A percentile compares a stretch with the other conserved stretches of the same genome.
Evolutionary conservation across 2,888 invertebrate species (phyloP).

Genomic region (Cephalotes varians): DNA sequence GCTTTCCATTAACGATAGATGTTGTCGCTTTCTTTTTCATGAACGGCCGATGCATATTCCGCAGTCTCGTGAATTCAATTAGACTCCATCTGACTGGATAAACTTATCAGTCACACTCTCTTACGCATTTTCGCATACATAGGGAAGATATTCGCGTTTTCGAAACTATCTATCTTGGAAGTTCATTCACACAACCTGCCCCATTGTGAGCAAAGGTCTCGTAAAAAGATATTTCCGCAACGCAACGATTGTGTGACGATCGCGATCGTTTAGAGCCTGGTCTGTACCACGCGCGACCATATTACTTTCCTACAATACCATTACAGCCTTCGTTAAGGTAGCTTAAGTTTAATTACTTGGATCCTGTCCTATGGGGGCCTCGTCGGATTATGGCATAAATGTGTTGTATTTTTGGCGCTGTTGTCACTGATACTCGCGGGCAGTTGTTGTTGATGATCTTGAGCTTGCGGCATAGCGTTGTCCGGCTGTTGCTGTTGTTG

Average conservation of each 20-base stretch:
- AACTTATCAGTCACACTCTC: slow-evolving; percentile 35
- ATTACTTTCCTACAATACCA: slow-evolving; percentile 71
- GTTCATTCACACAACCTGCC: slow-evolving; percentile 42
- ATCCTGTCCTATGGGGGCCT: slow-evolving; percentile 84
- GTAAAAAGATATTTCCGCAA: slow-evolving; percentile 46
- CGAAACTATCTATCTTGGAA: slow-evolving; percentile 67
- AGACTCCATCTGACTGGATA: slow-evolving; percentile 24
- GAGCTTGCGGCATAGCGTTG: slow-evolving; percentile 67
- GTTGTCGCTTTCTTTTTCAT: slow-evolving; percentile 16
- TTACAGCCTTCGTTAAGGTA: slow-evolving; percentile 85
- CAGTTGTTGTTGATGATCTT: slow-evolving; percentile 79
- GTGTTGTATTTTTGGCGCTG: slow-evolving; percentile 78
- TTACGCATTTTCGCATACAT: slow-evolving; percentile 52
- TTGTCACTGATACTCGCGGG: slow-evolving; percentile 75
- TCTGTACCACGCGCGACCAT: slow-evolving; percentile 61
- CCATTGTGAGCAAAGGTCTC: slow-evolving; percentile 28
- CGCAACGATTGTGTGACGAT: slow-evolving; percentile 49
- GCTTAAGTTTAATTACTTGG: slow-evolving; percentile 81
- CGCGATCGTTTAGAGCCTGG: slow-evolving; percentile 59
- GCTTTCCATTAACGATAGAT: slow-evolving; percentile 12
- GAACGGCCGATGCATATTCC: slow-evolving; percentile 28
- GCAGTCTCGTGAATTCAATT: slow-evolving; percentile 27
- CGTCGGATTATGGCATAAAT: slow-evolving; percentile 85
- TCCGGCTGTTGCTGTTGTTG: slow-evolving; percentile 72
- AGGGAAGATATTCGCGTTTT: slow-evolving; percentile 67